These are phyloP conservation scores for Scaptomyza pallida DNA, from an alignment of 1,140 invertebrate species.

Conservation along the genomic window DNA sequence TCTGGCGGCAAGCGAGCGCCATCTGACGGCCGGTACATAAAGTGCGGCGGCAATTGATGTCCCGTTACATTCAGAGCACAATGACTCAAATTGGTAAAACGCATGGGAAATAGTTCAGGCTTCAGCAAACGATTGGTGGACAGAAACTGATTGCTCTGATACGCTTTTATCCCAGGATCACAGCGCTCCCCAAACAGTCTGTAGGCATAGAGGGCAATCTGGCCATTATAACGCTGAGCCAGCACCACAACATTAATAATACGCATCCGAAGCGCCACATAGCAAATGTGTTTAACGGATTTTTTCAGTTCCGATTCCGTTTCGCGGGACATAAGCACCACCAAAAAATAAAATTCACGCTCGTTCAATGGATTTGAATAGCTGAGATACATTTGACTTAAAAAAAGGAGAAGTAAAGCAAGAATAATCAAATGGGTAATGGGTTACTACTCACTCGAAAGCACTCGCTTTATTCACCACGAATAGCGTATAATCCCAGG, in stretches of 20 bases:
- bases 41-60: slow-evolving; percentile 55
- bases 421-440: neutral
- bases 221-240: slow-evolving; percentile 21
- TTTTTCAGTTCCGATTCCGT: neutral
- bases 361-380: slow-evolving; percentile 33
- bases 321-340: slow-evolving; percentile 39
- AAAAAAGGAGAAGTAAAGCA: neutral
- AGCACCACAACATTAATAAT: slow-evolving; percentile 60
- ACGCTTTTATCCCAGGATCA: slow-evolving; percentile 16
- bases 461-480: slow-evolving; percentile 40
- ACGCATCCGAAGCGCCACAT: neutral
- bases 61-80: slow-evolving; percentile 51
- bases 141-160: slow-evolving; percentile 34
- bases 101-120: slow-evolving; percentile 44
- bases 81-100: slow-evolving; percentile 21
- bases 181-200: slow-evolving; percentile 44
- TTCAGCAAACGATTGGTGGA: neutral
- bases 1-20: neutral
- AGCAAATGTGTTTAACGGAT: slow-evolving; percentile 18
- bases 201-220: slow-evolving; percentile 41
- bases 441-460: slow-evolving; percentile 40
- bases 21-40: slow-evolving; percentile 36
- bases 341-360: slow-evolving; percentile 54
- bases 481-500: slow-evolving; percentile 58
- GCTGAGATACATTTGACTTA: slow-evolving; percentile 29